Percentiles rank a stretch among this genome's conserved stretches.
phyloP scores from a whole-genome alignment of 1,140 invertebrate species.

The Fopius arisanus region DNA sequence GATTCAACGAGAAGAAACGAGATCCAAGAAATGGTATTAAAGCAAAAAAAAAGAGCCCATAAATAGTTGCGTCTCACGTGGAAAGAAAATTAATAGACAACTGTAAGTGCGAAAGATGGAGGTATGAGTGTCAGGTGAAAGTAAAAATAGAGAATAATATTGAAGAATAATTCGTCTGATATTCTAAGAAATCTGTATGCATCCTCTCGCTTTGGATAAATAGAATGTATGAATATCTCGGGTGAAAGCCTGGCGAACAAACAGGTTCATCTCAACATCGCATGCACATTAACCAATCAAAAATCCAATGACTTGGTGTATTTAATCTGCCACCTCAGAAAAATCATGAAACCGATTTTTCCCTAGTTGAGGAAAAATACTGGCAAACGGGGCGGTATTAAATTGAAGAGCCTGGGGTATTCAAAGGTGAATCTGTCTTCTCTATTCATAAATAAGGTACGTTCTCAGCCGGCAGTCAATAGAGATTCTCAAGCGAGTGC shows the following conservation, averaged over 20 bases:
- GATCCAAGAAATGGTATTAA: conserved; percentile 17
- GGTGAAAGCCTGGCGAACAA: neutral
- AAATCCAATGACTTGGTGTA: too few species aligned
- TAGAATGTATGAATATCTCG: neutral
- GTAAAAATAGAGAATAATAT: neutral
- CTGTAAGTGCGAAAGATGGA: too few species aligned
- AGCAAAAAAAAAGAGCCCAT: conserved; percentile 3
- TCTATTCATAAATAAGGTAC: neutral
- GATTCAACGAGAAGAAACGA: conserved; percentile 41
- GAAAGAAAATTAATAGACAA: too few species aligned
- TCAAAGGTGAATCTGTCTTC: neutral
- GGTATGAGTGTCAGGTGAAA: neutral
- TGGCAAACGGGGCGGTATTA: too few species aligned
- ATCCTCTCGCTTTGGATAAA: too few species aligned
- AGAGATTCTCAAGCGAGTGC: neutral
- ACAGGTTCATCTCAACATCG: neutral
- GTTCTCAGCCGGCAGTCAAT: neutral
- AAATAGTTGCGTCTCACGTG: too few species aligned
- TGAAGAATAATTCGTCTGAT: too few species aligned
- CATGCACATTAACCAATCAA: too few species aligned
- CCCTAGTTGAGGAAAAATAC: too few species aligned
- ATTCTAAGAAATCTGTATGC: too few species aligned
- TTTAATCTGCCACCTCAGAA: too few species aligned
- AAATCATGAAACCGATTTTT: too few species aligned
- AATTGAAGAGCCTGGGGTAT: neutral